These are phyloP conservation scores for Nibea albiflora DNA, from an alignment of 2,113 vertebrate species.

Conservation along the genomic window DNA sequence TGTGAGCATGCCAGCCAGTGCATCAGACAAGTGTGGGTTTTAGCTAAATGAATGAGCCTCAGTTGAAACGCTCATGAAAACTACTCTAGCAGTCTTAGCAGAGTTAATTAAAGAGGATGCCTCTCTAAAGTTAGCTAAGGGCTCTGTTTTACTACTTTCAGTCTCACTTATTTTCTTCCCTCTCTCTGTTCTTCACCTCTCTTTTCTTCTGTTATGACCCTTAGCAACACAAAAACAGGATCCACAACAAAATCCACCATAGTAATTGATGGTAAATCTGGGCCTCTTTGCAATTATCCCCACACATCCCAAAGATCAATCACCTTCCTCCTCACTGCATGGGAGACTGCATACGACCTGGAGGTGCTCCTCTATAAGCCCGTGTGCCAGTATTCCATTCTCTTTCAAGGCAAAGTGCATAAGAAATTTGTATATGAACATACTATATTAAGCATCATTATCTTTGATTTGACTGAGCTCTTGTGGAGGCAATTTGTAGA, in stretches of 20 bases:
- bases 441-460: not conserved
- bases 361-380: not conserved
- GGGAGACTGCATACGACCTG: not conserved
- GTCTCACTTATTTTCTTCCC: constrained; percentile 57
- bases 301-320: constrained; percentile 24
- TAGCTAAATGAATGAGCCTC: constrained; percentile 51
- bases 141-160: constrained; percentile 68
- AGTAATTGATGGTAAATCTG: constrained; percentile 44
- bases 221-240: constrained; percentile 51
- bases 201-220: constrained; percentile 35
- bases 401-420: not conserved
- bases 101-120: constrained; percentile 81
- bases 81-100: constrained; percentile 52
- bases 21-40: constrained; percentile 46
- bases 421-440: not conserved
- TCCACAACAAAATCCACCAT: constrained; percentile 41
- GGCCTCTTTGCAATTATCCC: constrained; percentile 33
- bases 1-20: constrained; percentile 23
- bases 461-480: not conserved
- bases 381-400: not conserved
- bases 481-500: not conserved
- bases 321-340: not conserved
- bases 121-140: constrained; percentile 74
- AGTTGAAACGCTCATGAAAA: constrained; percentile 65
- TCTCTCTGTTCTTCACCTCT: constrained; percentile 43